A percentile compares a stretch with the other conserved stretches of the same genome.
Conservation (phyloP, 2,797 vertebrate species). For the Caiman crocodilus region DNA sequence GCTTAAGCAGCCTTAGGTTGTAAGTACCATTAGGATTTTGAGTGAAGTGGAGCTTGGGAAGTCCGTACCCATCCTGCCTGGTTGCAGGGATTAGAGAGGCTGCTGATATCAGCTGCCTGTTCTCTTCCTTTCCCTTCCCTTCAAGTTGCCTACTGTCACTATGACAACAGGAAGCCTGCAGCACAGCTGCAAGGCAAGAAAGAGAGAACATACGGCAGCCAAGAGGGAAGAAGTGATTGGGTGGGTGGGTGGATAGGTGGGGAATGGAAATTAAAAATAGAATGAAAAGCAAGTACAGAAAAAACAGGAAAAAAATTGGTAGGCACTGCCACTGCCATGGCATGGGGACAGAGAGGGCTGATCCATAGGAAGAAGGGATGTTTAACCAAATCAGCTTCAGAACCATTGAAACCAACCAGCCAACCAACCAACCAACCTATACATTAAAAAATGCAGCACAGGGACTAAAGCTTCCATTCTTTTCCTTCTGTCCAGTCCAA, state of each 20-base stretch:
- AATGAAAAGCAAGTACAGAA: fast-evolving
- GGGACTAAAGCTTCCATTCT: neutral
- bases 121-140: neutral
- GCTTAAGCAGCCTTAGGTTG: neutral
- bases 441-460: neutral
- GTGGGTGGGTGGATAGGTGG: neutral
- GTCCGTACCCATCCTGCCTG: neutral
- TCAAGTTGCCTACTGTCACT: constrained; percentile 15
- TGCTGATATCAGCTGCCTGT: neutral
- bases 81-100: neutral
- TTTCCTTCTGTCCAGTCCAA: neutral
- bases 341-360: neutral
- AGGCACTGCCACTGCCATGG: neutral
- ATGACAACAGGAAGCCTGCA: constrained; percentile 30
- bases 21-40: neutral
- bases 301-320: neutral
- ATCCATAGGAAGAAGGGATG: neutral
- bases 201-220: neutral
- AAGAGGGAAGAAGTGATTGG: neutral
- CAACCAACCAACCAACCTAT: too few species aligned
- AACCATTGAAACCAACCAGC: neutral
- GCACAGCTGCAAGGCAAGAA: constrained; percentile 8
- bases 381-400: neutral
- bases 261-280: neutral
- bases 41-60: neutral